Evolutionary conservation across 2,797 vertebrate genomes (phyloP), one percentile per base, ranked within the genome.

Genomic region (Ptychobarbus kaznakovi): DNA sequence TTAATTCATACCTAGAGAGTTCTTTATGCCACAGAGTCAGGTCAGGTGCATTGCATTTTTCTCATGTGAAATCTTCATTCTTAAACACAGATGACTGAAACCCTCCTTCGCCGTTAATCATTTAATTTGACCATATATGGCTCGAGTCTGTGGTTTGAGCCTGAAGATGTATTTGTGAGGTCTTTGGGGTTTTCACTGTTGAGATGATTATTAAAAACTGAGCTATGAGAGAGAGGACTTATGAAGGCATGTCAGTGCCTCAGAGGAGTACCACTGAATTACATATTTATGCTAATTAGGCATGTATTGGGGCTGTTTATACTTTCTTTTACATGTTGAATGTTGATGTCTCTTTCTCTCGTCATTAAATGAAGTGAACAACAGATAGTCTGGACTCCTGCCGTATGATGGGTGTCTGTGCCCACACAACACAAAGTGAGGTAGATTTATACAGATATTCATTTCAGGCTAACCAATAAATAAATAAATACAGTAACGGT

Each of bases 131-230:
- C 79, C 79, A 69, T 81, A n/a, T 81, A 81, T 18, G 79, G 20
- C 32, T 68, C 0, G 20, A 6, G 13, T 81, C 65, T n/a, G 44
- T n/a, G 44, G 4, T 69, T 20, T 53, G 46, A 81, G 65, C 28
- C 79, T 81, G 42, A 81, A 68, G 46, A 81, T 81, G 63, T 20
- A 22, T 80, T 68, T n/a, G 63, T 69, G 65, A 81, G 44, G 22
- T 81, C 65, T 22, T 51, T 12, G 16, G 40, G 77, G 58, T 49
- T 49, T 77, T 53, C 25, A 4, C 20, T 69, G 65, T 35, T 53
- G 32, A 40, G 18, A 81, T 38, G 15, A 69, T 51, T 51, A n/a
- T 66, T 51, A 38, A 81, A 81, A 44, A 25, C 20, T 44, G 38
- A 65, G 56, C n/a, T 28, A 28, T 16, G 38, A 63, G 16, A 46